Evolutionary conservation across 1,140 invertebrate genomes (phyloP).

Genomic region (Chrysoperla carnea): DNA sequence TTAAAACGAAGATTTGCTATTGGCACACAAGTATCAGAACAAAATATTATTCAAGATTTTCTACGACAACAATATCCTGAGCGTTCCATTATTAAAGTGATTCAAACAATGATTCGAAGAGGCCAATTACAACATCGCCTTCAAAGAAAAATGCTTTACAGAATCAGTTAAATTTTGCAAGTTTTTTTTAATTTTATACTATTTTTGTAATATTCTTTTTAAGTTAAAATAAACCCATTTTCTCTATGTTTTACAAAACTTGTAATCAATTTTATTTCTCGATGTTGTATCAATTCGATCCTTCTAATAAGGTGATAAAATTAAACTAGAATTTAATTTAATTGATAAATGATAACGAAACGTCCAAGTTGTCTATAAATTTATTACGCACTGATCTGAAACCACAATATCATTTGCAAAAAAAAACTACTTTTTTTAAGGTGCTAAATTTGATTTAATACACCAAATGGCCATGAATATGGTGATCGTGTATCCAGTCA

Average conservation of each 20-base stretch:
- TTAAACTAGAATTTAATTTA: no score
- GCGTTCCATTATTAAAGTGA: constrained; percentile 70
- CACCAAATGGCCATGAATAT: constrained; percentile 23
- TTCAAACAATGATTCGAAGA: constrained; percentile 82
- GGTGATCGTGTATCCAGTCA: constrained; percentile 19
- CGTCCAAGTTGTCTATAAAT: no score
- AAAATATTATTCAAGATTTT: constrained; percentile 90
- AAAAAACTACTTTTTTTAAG: no score
- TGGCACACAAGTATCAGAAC: constrained; percentile 89
- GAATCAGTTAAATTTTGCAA: constrained; percentile 46
- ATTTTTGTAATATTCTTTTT: background rate
- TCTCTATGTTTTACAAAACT: no score
- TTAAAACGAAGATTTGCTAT: constrained; percentile 89
- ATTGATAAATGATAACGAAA: no score
- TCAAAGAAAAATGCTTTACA: constrained; percentile 93
- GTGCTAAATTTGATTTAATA: no score
- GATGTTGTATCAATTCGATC: no score
- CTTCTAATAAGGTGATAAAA: no score
- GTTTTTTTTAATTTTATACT: background rate
- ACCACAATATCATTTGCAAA: no score
- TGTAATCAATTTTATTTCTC: no score
- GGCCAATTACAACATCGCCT: constrained; percentile 90
- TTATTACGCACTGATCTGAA: no score
- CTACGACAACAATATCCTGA: constrained; percentile 85
- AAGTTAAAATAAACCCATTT: no score